A percentile compares a stretch with the other conserved stretches of the same genome.
phyloP scores from a whole-genome alignment of 2,113 vertebrate genomes.

The Passer domesticus region DNA sequence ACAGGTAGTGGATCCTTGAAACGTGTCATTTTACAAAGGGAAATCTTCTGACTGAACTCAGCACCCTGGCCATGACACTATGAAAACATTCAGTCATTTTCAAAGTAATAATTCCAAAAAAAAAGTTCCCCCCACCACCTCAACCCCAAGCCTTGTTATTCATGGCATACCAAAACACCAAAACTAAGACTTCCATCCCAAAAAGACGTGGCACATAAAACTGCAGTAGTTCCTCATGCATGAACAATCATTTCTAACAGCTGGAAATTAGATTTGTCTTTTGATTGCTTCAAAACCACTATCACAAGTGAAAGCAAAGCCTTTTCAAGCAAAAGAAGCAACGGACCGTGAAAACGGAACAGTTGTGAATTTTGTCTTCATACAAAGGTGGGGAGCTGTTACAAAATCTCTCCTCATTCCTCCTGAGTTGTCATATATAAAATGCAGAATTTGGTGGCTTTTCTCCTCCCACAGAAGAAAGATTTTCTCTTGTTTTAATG shows the following conservation, averaged over 20 bases:
- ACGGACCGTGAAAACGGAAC: slow-evolving; percentile 40
- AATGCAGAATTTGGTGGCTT: neutral
- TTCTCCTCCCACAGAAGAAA: neutral
- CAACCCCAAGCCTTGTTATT: neutral
- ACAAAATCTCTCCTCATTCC: slow-evolving; percentile 25
- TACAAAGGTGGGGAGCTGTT: slow-evolving; percentile 32
- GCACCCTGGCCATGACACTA: neutral
- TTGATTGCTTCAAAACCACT: slow-evolving; percentile 63
- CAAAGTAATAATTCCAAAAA: neutral
- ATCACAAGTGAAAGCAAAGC: slow-evolving; percentile 55
- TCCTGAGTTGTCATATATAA: neutral
- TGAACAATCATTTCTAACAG: slow-evolving; percentile 43
- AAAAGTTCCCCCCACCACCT: neutral
- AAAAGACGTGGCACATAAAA: neutral
- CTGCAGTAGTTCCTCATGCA: slow-evolving; percentile 28
- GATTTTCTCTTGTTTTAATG: neutral
- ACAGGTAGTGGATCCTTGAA: neutral
- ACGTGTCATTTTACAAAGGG: neutral
- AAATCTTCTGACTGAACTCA: neutral
- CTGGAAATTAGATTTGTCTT: slow-evolving; percentile 58
- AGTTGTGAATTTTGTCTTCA: slow-evolving; percentile 18
- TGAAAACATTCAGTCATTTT: neutral
- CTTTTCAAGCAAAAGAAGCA: slow-evolving; percentile 61
- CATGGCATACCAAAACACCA: neutral
- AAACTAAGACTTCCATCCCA: slow-evolving; percentile 20